A percentile compares a stretch with the other conserved stretches of the same genome.
These are phyloP conservation scores for Varanus komodoensis DNA, from an alignment of 2,113 vertebrate species.

Conservation along the genomic window DNA sequence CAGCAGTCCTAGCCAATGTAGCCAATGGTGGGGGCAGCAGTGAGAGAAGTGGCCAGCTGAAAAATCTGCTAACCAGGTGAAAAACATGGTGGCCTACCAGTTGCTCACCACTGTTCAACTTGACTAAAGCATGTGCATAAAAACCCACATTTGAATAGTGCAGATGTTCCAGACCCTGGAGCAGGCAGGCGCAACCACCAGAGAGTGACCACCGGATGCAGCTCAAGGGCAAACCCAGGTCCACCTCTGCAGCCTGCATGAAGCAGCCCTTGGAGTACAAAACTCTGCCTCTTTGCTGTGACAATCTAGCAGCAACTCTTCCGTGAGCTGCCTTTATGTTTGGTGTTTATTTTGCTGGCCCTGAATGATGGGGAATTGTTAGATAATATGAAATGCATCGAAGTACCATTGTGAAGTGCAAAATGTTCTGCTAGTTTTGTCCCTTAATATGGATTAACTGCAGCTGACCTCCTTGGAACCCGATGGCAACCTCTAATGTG, in stretches of 20 bases:
- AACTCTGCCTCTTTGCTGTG: not conserved
- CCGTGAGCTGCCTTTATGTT: not conserved
- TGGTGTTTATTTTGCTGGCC: not conserved
- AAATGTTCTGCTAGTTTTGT: conserved; percentile 66
- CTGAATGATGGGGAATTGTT: not conserved
- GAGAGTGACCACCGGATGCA: not conserved
- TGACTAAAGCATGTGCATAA: not conserved
- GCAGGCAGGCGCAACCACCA: too few relatives aligned
- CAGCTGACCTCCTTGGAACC: conserved; percentile 63
- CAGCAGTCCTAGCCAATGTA: too few relatives aligned
- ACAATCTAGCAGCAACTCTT: not conserved
- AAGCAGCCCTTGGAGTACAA: not conserved
- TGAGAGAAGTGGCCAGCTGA: too few relatives aligned
- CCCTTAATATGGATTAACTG: conserved; percentile 71
- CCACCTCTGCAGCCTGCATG: too few relatives aligned
- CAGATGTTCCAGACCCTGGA: not conserved
- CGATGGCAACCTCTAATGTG: conserved; percentile 31
- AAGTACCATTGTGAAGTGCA: conserved; percentile 72
- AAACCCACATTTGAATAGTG: not conserved
- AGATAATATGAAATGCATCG: conserved; percentile 23
- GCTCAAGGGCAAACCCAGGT: not conserved
- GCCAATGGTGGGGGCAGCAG: too few relatives aligned
- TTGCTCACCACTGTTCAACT: too few relatives aligned
- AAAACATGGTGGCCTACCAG: too few relatives aligned
- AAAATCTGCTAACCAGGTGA: too few relatives aligned